A percentile compares a stretch with the other conserved stretches of the same genome.
phyloP scores from a whole-genome alignment of 2,797 vertebrate species.

The Glyptemys insculpta region DNA sequence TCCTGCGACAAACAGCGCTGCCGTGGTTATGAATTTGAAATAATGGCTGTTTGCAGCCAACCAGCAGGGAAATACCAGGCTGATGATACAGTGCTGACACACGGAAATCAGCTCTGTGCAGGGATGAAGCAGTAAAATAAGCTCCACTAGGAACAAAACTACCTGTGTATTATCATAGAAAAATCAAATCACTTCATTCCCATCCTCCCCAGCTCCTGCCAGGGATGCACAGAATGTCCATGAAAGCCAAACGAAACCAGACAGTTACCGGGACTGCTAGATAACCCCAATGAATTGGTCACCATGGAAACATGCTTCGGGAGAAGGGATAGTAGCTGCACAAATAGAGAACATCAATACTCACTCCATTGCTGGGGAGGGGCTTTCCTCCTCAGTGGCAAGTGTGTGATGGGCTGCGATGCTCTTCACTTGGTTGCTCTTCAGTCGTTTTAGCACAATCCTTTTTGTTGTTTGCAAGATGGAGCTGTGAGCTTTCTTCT shows the following conservation, averaged over 20 bases:
- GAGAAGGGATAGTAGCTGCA: neutral
- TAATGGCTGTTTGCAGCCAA: constrained; percentile 37
- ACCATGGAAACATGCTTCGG: constrained; percentile 70
- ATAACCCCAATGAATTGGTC: constrained; percentile 39
- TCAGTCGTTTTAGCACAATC: neutral
- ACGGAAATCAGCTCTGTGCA: rapidly evolving
- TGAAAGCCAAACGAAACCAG: constrained; percentile 1
- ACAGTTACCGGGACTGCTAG: neutral
- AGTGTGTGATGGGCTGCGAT: neutral
- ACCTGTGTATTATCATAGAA: neutral
- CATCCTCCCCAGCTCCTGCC: neutral
- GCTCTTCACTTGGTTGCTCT: neutral
- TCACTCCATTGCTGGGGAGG: constrained; percentile 26
- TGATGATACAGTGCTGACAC: neutral
- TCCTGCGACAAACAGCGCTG: neutral
- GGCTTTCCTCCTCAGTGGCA: neutral
- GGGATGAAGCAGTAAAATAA: neutral
- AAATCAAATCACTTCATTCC: neutral
- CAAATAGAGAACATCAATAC: constrained; percentile 15
- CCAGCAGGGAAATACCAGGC: neutral
- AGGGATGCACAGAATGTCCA: neutral
- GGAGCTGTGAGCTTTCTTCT: neutral
- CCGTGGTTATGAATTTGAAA: neutral
- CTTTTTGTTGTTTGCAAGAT: neutral
- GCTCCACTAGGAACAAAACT: rapidly evolving